Evolutionary conservation across 1,140 invertebrate species (phyloP), one percentile per base, ranked within the genome.

Genomic region (Sitobion miscanthi): DNA sequence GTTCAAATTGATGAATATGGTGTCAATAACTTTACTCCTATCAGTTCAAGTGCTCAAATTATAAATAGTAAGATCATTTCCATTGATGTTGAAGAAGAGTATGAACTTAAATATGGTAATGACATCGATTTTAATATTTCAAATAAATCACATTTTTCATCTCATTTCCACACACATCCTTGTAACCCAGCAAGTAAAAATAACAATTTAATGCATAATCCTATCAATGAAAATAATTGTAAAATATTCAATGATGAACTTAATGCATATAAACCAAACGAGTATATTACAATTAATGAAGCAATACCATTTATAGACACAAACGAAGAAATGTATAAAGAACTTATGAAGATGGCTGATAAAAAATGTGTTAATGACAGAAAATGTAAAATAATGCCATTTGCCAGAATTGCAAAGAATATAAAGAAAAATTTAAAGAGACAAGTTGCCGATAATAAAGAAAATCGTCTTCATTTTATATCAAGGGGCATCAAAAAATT

Each of bases 21-120:
- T 89, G 87, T 23, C 57, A 57, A 57, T 38, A 83, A n/a, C 11
- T 92, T 92, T 92, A 92, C 69, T 35, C 47, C 90, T n/a, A 42
- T 92, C 6, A 52, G 77, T 83, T 92, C 90, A 35, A 92, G 38
- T 92, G 69, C 90, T 54, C 42, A 77, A 83, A 92, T 92, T 49
- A 49, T 92, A 30, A 93, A 93, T 86, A 93, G 45, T 86, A 57
- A 38, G 5, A 49, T 93, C 11, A 54, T 54, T 54, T 35, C 77
- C 54, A 42, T 25, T 21, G 38, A 52, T 52, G 21, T 38, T 38
- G n/a, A 86, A 52, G n/a, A 86, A 52, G 49, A 45, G 9, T 54
- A 23, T 54, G 77, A 85, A 42, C 35, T 52, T 38, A 52, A 54
- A 35, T 35, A 85, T 83, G 25, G 14, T 57, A 38, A 23, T 57